Evolutionary conservation across 1,140 invertebrate genomes (phyloP).

Genomic region (Vollenhovia emeryi): DNA sequence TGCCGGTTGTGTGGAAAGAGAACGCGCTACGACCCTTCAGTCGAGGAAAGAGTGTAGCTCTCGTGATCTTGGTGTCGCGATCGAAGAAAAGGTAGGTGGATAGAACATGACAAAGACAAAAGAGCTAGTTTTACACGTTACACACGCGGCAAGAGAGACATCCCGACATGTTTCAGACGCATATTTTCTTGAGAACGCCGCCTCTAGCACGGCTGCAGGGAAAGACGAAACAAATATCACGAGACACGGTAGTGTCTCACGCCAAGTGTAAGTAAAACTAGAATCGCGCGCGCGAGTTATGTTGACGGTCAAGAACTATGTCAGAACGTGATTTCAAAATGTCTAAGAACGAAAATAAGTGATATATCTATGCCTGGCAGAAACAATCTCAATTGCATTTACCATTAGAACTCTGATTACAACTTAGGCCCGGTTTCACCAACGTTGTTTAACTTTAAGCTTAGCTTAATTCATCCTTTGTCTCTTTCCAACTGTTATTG

Average conservation of each 20-base stretch:
- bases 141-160: background rate
- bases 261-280: too few species aligned
- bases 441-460: too few species aligned
- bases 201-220: too few species aligned
- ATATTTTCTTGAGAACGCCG: background rate
- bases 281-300: too few species aligned
- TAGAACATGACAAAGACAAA: background rate
- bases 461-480: too few species aligned
- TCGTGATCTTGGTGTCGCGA: slow-evolving; percentile 64
- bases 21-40: slow-evolving; percentile 51
- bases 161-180: background rate
- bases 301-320: background rate
- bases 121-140: slow-evolving; percentile 13
- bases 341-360: background rate
- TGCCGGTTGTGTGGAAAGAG: slow-evolving; percentile 56
- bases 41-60: background rate
- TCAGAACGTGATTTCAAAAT: background rate
- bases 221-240: background rate
- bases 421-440: too few species aligned
- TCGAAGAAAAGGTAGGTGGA: slow-evolving; percentile 51
- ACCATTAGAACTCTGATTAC: too few species aligned
- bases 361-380: background rate
- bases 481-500: too few species aligned
- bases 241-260: too few species aligned
- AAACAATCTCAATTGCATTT: background rate